Conservation (phyloP, 2,113 vertebrate species). For the Rhinolophus ferrumequinum region DNA sequence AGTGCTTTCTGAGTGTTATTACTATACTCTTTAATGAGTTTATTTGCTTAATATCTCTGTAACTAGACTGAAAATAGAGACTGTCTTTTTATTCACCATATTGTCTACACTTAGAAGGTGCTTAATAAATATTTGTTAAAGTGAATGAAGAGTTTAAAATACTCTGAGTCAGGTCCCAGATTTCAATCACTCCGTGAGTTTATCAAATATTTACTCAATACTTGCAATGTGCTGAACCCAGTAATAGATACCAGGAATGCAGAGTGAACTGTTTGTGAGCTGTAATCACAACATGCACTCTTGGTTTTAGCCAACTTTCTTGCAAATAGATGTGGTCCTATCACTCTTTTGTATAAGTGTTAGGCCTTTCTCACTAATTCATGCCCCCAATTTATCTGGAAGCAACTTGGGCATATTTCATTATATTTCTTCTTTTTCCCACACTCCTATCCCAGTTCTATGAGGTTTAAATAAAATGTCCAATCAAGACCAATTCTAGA, state of each 20-base stretch:
- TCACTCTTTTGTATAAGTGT: not conserved
- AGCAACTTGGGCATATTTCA: not conserved
- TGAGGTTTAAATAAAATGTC: not conserved
- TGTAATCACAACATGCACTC: not conserved
- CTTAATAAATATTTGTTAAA: not conserved
- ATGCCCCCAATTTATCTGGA: not conserved
- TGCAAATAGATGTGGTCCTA: not conserved
- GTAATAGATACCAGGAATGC: not conserved
- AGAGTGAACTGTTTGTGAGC: not conserved
- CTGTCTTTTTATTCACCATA: not conserved
- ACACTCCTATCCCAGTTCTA: not conserved
- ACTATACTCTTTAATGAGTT: not conserved
- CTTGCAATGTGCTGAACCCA: not conserved
- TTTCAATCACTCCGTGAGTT: not conserved
- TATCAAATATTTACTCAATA: not conserved
- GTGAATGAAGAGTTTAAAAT: not conserved
- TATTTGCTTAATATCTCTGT: not conserved
- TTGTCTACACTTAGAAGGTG: not conserved
- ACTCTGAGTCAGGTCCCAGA: not conserved
- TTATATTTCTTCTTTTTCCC: not conserved
- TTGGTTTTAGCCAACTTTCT: not conserved
- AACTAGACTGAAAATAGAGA: not conserved
- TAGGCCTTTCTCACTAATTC: not conserved
- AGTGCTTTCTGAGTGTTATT: not conserved
- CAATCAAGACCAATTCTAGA: not conserved